phyloP scores from a whole-genome alignment of 2,797 vertebrate species.

The Pitangus sulphuratus region DNA sequence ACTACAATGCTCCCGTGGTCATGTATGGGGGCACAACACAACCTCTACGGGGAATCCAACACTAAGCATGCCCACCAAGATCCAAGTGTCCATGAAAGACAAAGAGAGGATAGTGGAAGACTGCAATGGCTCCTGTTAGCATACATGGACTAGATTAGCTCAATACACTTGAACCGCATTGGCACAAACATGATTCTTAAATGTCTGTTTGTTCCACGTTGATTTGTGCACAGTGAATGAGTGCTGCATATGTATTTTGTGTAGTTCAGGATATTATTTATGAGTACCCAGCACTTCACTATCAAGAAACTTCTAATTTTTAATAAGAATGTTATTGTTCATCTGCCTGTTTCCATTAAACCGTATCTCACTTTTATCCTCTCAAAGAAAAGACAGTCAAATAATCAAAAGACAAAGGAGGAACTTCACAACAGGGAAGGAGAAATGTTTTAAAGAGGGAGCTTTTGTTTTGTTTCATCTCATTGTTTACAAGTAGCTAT shows the following conservation, averaged over 20 bases:
- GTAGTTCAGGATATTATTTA: not conserved
- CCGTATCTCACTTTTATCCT: not conserved
- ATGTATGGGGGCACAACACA: rapidly evolving
- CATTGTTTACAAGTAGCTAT: not conserved
- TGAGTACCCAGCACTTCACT: not conserved
- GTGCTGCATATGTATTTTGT: not conserved
- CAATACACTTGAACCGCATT: not conserved
- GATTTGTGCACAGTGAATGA: not conserved
- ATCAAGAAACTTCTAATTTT: not conserved
- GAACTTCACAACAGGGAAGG: not conserved
- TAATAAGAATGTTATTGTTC: not conserved
- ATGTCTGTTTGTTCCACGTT: not conserved
- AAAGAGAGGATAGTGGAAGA: not conserved
- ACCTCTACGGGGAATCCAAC: not conserved
- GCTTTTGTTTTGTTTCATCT: not conserved
- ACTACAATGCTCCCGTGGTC: not conserved
- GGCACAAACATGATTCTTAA: not conserved
- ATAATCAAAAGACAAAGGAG: not conserved
- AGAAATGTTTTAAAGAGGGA: not conserved
- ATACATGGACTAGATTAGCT: not conserved
- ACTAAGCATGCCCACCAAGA: not conserved
- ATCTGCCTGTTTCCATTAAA: not conserved
- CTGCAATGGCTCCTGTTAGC: not conserved
- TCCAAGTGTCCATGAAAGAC: not conserved
- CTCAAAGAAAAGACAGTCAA: not conserved